Percentiles rank a stretch among this genome's conserved stretches.
Conservation (phyloP, 2,797 vertebrate species). For the Kryptopterus vitreolus region DNA sequence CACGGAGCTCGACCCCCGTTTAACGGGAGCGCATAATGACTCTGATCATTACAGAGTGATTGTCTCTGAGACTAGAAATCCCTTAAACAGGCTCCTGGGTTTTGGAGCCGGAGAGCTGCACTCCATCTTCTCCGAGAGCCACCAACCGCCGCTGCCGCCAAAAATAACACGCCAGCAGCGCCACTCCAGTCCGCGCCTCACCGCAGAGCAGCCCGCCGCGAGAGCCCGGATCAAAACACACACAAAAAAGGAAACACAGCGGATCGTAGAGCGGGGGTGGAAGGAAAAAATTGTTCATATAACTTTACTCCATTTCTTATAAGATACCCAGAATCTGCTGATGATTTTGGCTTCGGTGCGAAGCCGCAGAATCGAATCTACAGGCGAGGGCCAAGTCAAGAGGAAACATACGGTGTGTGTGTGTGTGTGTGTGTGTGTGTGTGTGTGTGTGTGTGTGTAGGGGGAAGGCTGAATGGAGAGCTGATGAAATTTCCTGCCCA, state of each 20-base stretch:
- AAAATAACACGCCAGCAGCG: conserved; percentile 86
- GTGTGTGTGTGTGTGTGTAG: conserved; percentile 33
- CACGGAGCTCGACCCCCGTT: conserved; percentile 45
- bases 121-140: conserved; percentile 75
- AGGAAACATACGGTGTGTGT: conserved; percentile 34
- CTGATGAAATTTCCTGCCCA: conserved; percentile 61
- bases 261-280: conserved; percentile 67
- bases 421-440: conserved; percentile 44
- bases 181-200: conserved; percentile 78
- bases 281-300: conserved; percentile 70
- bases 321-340: conserved; percentile 74
- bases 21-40: conserved; percentile 63
- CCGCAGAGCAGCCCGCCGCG: conserved; percentile 74
- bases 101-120: conserved; percentile 68
- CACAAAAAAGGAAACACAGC: conserved; percentile 86
- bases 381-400: conserved; percentile 49
- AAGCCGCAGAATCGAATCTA: conserved; percentile 64
- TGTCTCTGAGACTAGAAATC: conserved; percentile 77
- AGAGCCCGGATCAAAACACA: conserved; percentile 83
- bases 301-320: conserved; percentile 69
- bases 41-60: conserved; percentile 77
- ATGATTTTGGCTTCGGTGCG: conserved; percentile 73
- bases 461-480: conserved; percentile 55
- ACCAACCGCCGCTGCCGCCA: conserved; percentile 81
- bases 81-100: conserved; percentile 74